Evolutionary conservation across 2,888 invertebrate genomes (phyloP).

Genomic region (Agrochola circellaris): DNA sequence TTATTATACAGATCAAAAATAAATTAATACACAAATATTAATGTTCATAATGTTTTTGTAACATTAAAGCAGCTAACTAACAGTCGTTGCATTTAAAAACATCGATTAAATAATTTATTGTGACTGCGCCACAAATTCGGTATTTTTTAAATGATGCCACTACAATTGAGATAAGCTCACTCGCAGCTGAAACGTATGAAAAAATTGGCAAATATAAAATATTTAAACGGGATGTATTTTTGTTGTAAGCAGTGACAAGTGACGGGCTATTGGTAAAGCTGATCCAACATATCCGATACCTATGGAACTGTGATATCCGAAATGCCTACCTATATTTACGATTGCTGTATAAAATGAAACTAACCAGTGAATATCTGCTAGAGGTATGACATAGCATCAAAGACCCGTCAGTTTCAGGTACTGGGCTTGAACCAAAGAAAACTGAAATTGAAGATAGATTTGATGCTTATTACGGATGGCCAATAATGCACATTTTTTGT

Average conservation of each 20-base stretch:
- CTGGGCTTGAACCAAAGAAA: neutral
- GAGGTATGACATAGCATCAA: neutral
- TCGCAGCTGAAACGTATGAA: slow-evolving; percentile 7
- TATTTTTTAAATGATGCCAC: slow-evolving; percentile 28
- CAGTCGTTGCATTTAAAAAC: neutral
- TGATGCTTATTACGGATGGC: neutral
- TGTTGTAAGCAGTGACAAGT: slow-evolving; percentile 22
- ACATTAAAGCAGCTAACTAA: neutral
- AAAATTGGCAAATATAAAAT: slow-evolving; percentile 11
- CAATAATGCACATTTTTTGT: neutral
- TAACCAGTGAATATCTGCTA: neutral
- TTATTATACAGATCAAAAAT: too few species aligned
- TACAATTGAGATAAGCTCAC: slow-evolving; percentile 30
- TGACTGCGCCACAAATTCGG: neutral
- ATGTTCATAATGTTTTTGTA: neutral
- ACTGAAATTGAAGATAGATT: neutral
- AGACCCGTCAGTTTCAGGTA: neutral
- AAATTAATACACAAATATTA: neutral
- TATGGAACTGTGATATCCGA: neutral
- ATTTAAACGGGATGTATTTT: slow-evolving; percentile 10
- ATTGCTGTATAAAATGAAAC: neutral
- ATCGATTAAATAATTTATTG: slow-evolving; percentile 2
- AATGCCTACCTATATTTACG: neutral
- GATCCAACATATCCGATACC: neutral
- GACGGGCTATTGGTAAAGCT: neutral